These are phyloP conservation scores for Pollenia angustigena DNA, from an alignment of 2,888 invertebrate species.

Conservation along the genomic window DNA sequence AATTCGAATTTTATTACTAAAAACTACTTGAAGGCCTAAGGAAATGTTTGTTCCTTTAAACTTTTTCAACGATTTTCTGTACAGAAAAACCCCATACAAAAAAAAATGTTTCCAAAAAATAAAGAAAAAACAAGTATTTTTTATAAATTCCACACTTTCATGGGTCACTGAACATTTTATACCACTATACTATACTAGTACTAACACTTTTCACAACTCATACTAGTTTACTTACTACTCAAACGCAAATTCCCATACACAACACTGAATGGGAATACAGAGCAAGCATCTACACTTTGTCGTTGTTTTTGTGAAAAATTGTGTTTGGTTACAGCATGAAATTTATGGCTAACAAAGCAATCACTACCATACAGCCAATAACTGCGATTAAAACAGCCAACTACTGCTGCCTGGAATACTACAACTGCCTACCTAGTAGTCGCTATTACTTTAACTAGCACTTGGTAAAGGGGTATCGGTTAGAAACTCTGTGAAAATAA, in stretches of 20 bases:
- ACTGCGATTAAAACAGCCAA: constrained; percentile 31
- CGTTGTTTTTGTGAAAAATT: not conserved
- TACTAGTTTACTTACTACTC: constrained; percentile 21
- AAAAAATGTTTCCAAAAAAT: not conserved
- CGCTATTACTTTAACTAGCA: constrained; percentile 22
- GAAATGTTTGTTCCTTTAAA: no score
- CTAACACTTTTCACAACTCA: constrained; percentile 1
- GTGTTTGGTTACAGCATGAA: constrained; percentile 18
- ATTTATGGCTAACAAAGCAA: constrained; percentile 45
- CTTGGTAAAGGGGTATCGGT: constrained; percentile 17
- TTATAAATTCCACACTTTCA: constrained; percentile 64
- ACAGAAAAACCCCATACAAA: no score
- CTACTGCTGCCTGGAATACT: constrained; percentile 1
- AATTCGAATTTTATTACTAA: no score
- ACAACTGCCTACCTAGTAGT: not conserved
- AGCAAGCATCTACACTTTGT: not conserved
- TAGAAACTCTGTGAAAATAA: constrained; percentile 5
- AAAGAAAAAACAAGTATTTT: constrained; percentile 5
- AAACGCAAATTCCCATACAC: not conserved
- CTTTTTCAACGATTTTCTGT: no score
- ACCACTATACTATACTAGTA: constrained; percentile 23
- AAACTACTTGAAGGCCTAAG: no score
- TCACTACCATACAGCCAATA: constrained; percentile 33
- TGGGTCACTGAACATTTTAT: constrained; percentile 68
- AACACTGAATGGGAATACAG: not conserved